Conservation (phyloP, 2,888 invertebrate genomes). For the Petrolisthes cinctipes region DNA sequence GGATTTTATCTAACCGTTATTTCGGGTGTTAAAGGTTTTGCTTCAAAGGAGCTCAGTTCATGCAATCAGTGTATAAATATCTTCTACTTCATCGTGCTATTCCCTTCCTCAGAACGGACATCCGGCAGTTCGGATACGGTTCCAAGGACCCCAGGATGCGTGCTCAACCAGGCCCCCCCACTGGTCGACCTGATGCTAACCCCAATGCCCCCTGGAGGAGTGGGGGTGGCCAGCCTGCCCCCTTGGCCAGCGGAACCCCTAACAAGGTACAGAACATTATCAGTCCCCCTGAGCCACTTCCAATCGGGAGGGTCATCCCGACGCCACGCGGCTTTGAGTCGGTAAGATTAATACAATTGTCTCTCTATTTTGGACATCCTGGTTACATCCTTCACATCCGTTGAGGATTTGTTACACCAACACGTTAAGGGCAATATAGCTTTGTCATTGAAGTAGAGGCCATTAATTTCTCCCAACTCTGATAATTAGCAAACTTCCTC, state of each 20-base stretch:
- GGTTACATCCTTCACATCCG: neutral
- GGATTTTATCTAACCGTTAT: too few relatives aligned
- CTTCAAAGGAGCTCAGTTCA: too few relatives aligned
- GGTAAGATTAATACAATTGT: constrained; percentile 43
- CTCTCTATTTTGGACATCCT: neutral
- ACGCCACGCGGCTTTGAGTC: constrained; percentile 55
- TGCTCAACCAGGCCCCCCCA: neutral
- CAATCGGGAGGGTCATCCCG: constrained; percentile 50
- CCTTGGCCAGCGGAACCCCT: constrained; percentile 24
- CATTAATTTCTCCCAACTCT: neutral
- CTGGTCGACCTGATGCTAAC: constrained; percentile 7
- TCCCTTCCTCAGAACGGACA: constrained; percentile 55
- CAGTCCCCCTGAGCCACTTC: constrained; percentile 52
- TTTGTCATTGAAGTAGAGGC: neutral
- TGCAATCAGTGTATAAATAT: too few relatives aligned
- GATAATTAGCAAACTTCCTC: neutral
- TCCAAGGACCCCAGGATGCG: constrained; percentile 36
- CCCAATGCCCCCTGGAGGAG: constrained; percentile 33
- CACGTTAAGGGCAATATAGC: neutral
- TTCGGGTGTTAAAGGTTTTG: too few relatives aligned
- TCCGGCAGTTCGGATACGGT: constrained; percentile 65
- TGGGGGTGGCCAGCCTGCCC: constrained; percentile 39
- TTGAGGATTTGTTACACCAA: neutral
- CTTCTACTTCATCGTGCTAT: too few relatives aligned
- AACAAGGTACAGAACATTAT: constrained; percentile 44